Conservation (phyloP, 2,797 vertebrate genomes). For the Scolopax bukidnonensis region DNA sequence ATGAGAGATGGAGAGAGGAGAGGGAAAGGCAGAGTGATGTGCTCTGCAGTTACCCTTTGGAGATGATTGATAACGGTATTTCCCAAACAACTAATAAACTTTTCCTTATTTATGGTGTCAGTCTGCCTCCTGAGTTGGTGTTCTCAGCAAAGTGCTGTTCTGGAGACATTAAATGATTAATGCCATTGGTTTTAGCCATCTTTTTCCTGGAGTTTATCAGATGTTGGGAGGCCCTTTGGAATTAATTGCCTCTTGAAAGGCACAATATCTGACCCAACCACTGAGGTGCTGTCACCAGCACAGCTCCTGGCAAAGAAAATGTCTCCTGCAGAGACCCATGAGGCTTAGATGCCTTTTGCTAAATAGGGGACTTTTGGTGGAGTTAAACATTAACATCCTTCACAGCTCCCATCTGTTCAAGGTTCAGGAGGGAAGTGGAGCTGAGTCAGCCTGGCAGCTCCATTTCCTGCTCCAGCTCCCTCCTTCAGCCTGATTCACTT, state of each 20-base stretch:
- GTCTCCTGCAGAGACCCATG: not conserved
- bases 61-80: not conserved
- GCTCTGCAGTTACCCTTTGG: not conserved
- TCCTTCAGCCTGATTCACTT: not conserved
- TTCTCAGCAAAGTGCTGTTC: not conserved
- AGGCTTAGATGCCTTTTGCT: not conserved
- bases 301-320: not conserved
- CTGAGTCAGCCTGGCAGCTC: conserved; percentile 29
- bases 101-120: not conserved
- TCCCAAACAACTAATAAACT: not conserved
- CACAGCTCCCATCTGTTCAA: not conserved
- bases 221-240: not conserved
- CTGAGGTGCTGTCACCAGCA: not conserved
- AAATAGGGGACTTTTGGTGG: not conserved
- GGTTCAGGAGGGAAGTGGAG: not conserved
- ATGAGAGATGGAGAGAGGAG: not conserved
- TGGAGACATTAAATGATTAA: not conserved
- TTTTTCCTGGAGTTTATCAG: not conserved
- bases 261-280: not conserved
- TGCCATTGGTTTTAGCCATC: not conserved
- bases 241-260: not conserved
- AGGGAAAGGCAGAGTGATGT: not conserved
- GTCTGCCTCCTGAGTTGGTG: not conserved
- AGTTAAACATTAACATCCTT: conserved; percentile 28
- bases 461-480: conserved; percentile 11